Evolutionary conservation across 1,140 invertebrate genomes (phyloP).

Genomic region (Procambarus clarkii): DNA sequence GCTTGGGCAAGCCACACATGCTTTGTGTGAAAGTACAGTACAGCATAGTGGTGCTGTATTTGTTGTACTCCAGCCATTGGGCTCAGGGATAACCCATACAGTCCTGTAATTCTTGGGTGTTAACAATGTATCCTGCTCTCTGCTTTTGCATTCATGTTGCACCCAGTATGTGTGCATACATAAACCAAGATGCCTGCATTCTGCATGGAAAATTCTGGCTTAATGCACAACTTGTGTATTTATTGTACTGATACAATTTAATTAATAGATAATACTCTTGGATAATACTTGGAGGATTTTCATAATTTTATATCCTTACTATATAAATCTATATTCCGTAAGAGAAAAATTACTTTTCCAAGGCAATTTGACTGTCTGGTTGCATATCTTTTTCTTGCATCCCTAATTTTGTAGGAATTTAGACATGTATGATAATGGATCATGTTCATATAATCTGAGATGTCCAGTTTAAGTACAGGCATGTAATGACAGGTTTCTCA

Average conservation of each 20-base stretch:
- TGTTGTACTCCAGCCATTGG: not conserved
- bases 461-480: too few species aligned
- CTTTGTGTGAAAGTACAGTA: too few species aligned
- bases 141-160: not conserved
- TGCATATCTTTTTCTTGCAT: too few species aligned
- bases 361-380: too few species aligned
- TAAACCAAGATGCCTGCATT: too few species aligned
- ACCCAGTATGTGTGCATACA: not conserved
- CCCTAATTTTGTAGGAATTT: too few species aligned
- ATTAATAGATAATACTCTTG: not conserved
- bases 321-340: too few species aligned
- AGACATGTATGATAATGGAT: too few species aligned
- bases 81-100: slow-evolving; percentile 1
- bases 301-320: not conserved
- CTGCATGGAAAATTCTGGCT: too few species aligned
- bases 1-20: not conserved
- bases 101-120: not conserved
- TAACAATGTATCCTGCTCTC: slow-evolving; percentile 2
- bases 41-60: not conserved
- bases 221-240: not conserved
- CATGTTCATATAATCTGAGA: too few species aligned
- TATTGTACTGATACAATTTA: not conserved
- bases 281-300: not conserved
- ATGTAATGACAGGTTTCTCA: too few species aligned
- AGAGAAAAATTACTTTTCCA: not conserved